phyloP scores from a whole-genome alignment of 2,797 vertebrate genomes.

The Chelon auratus region DNA sequence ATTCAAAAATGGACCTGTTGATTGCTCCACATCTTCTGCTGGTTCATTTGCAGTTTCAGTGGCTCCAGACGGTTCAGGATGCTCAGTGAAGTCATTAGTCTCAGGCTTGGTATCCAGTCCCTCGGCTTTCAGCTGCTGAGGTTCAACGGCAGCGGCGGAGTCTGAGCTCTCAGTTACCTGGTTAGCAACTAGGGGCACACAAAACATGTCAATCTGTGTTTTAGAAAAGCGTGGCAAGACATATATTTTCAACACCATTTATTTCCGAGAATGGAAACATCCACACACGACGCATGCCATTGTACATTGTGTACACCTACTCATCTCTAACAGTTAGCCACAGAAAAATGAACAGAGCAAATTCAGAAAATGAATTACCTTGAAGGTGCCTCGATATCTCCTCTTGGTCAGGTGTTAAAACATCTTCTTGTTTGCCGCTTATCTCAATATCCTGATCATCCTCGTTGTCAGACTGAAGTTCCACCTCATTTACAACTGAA shows the following conservation, averaged over 20 bases:
- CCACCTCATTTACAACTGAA: constrained; percentile 18
- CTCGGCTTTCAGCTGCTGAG: constrained; percentile 8
- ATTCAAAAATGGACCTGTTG: constrained; percentile 50
- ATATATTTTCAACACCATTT: not conserved
- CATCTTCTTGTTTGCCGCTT: constrained; percentile 30
- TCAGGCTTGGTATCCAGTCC: constrained; percentile 32
- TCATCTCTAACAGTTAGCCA: no score
- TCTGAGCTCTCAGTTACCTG: constrained; percentile 32
- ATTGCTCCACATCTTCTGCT: constrained; percentile 55
- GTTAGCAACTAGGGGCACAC: constrained; percentile 40
- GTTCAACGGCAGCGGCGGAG: constrained; percentile 5
- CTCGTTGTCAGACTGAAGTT: constrained; percentile 14
- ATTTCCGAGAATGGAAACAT: not conserved
- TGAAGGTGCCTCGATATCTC: constrained; percentile 23
- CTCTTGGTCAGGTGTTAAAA: constrained; percentile 10
- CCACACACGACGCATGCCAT: not conserved
- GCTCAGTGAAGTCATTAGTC: constrained; percentile 37
- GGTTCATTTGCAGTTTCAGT: constrained; percentile 35
- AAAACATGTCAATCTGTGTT: constrained; percentile 3
- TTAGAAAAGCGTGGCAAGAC: not conserved
- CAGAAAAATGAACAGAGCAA: not conserved
- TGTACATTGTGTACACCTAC: not conserved
- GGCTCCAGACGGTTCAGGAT: constrained; percentile 17
- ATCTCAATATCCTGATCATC: constrained; percentile 27
- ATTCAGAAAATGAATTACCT: constrained; percentile 40